phyloP scores from a whole-genome alignment of 2,113 vertebrate genomes.

The Hypocryptadius cinnamomeus region DNA sequence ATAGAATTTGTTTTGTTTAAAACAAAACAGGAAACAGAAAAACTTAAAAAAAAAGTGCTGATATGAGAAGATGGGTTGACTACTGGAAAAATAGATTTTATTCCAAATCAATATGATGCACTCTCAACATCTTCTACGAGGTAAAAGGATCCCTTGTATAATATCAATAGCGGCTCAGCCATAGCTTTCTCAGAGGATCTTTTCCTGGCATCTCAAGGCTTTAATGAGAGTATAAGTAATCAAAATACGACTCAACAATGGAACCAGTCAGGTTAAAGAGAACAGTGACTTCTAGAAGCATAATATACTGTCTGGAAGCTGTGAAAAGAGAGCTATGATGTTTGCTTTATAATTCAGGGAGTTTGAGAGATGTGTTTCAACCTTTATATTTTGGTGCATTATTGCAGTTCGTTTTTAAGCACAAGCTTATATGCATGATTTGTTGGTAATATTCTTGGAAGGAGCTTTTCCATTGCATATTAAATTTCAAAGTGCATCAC shows the following conservation, averaged over 20 bases:
- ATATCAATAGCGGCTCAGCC: conserved; percentile 64
- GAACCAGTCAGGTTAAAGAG: conserved; percentile 42
- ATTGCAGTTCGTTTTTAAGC: conserved; percentile 37
- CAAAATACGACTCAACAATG: conserved; percentile 44
- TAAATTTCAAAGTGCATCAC: background rate
- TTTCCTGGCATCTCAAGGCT: conserved; percentile 67
- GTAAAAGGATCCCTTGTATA: conserved; percentile 71
- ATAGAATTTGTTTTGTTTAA: conserved; percentile 62
- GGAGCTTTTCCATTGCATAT: conserved; percentile 36
- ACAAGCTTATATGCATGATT: background rate
- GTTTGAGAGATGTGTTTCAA: background rate
- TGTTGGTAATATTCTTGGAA: conserved; percentile 27
- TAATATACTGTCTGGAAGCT: background rate
- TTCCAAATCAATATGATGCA: conserved; percentile 74
- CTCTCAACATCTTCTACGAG: conserved; percentile 63
- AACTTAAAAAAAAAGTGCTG: conserved; percentile 64
- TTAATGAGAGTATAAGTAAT: conserved; percentile 54
- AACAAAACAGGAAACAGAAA: conserved; percentile 36
- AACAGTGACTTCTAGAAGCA: background rate
- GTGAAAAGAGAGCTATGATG: background rate
- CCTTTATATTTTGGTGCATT: background rate
- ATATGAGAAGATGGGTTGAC: conserved; percentile 60
- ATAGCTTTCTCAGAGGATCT: conserved; percentile 46
- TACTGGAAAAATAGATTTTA: conserved; percentile 64
- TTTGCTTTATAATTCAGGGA: background rate